Base-by-base conservation (phyloP, 2,888 invertebrate genomes). In the Frankliniella intonsa region DNA sequence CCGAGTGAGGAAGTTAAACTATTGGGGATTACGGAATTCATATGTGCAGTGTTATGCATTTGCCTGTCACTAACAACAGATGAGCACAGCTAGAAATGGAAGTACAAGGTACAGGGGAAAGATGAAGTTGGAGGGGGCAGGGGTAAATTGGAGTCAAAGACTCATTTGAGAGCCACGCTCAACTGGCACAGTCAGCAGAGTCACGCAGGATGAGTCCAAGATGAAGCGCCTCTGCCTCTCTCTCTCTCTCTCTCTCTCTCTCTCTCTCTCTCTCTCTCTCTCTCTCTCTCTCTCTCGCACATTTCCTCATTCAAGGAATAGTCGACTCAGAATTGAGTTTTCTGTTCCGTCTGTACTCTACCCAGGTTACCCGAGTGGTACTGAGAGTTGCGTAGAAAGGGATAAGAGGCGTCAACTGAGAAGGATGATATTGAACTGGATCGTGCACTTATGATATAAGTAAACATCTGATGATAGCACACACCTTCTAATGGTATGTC, bases 141-240 rank as follows among this genome's bases (percentile, higher is more conserved):
- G n/a, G 69, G 69, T 10, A 69, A 69, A 69, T 69, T 22, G n/a
- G 69, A 69, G 69, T 69, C 69, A 69, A 69, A 69, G 69, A 69
- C 69, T 69, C 69, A 69, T 69, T 69, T 69, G 69, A 69, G 69
- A 69, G 69, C n/a, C 22, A 11, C 55, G 55, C 55, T 17, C 38
- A 38, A 38, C 55, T 14, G 19, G 55, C 55, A 55, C n/a, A 69
- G 69, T 69, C 69, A 69, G 69, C 69, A 69, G 69, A 69, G 69
- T 69, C 69, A 69, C 69, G 22, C 69, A 69, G 69, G 69, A 69
- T 69, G 69, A 69, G 69, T 22, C 0, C 69, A 22, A 69, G 69
- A 69, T 69, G 69, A 69, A 69, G 69, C 3, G n/a, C 7, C 69
- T 69, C 69, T 1, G 9, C 9, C 69, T 22, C 69, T 69, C 69